phyloP scores from a whole-genome alignment of 2,113 vertebrate species.

The Sula dactylatra region DNA sequence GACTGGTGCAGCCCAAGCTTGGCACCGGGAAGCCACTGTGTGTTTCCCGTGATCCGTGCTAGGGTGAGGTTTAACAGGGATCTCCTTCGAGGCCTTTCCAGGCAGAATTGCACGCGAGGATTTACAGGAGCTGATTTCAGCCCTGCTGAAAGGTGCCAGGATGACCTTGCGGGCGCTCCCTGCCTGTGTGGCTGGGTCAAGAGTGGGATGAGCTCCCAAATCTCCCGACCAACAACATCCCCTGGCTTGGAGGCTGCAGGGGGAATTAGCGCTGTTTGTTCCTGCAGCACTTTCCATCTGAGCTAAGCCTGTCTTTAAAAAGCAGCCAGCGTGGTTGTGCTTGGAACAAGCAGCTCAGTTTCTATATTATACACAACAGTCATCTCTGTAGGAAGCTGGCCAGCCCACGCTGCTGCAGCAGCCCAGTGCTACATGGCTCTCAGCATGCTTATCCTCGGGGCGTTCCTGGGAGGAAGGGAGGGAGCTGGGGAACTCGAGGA shows the following conservation, averaged over 20 bases:
- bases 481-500: accelerated
- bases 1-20: not conserved
- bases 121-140: not conserved
- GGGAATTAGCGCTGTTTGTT: not conserved
- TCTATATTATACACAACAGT: conserved; percentile 2
- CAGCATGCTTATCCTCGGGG: not conserved
- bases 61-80: not conserved
- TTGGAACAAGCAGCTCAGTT: conserved; percentile 24
- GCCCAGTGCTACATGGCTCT: not conserved
- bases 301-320: conserved; percentile 47
- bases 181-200: not conserved
- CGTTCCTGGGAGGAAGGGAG: not conserved
- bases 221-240: not conserved
- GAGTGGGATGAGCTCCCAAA: not conserved
- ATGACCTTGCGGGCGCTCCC: not conserved
- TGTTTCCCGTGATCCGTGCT: not conserved
- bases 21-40: accelerated
- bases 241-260: not conserved
- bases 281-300: not conserved
- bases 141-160: not conserved
- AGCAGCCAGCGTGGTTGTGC: conserved; percentile 38
- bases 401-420: conserved; percentile 40
- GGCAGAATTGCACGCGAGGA: not conserved
- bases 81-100: not conserved
- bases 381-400: conserved; percentile 12